These are phyloP conservation scores for Lapara coniferarum DNA, from an alignment of 2,888 invertebrate genomes.

Conservation along the genomic window DNA sequence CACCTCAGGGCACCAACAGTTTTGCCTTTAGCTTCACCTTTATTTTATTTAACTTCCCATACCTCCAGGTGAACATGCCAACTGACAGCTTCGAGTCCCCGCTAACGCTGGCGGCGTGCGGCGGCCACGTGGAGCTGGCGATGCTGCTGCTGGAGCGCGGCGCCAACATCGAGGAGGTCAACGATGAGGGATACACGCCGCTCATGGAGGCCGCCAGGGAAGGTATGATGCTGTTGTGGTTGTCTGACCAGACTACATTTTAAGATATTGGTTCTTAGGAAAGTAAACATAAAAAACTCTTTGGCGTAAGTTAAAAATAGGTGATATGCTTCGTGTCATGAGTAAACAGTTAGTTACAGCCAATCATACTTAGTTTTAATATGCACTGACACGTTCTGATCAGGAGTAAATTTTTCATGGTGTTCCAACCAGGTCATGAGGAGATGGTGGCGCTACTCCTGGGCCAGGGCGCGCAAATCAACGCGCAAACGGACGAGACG, in stretches of 20 bases:
- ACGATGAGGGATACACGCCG: conserved; percentile 99
- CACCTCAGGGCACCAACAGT: no score
- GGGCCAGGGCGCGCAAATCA: conserved; percentile 97
- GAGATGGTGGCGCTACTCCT: conserved; percentile 98
- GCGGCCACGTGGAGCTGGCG: conserved; percentile 98
- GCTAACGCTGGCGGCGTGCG: conserved; percentile 98
- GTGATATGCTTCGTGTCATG: no score
- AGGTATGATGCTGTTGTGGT: conserved; percentile 51
- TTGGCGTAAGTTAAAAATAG: no score
- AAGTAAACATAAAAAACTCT: no score
- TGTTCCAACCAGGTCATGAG: conserved; percentile 89
- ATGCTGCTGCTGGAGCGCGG: conserved; percentile 97
- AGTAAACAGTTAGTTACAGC: no score
- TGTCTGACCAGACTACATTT: neutral
- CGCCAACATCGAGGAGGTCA: conserved; percentile 99
- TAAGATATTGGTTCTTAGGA: no score
- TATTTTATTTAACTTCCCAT: no score
- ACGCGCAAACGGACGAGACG: conserved; percentile 99
- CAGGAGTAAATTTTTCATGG: no score
- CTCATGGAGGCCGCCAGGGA: conserved; percentile 99
- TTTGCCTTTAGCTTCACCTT: no score
- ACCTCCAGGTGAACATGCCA: conserved; percentile 97
- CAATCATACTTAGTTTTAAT: no score
- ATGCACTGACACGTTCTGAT: no score
- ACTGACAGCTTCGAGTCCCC: conserved; percentile 99